Percentiles rank a stretch among this genome's conserved stretches.
Evolutionary conservation across 1,140 invertebrate genomes (phyloP).

Genomic region (Galleria mellonella): DNA sequence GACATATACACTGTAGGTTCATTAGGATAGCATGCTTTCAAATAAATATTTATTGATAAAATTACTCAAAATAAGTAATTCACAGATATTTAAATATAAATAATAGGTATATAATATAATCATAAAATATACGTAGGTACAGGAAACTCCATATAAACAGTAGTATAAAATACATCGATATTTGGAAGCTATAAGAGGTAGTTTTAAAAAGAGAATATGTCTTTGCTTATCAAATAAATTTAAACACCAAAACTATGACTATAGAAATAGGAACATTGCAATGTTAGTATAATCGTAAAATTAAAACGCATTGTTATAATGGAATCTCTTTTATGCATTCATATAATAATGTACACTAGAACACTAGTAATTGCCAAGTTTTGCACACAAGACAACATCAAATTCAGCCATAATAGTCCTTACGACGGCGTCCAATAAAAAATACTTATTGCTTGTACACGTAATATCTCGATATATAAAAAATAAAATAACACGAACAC

Average conservation of each 20-base stretch:
- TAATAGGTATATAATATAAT: neutral
- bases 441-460: conserved; percentile 71
- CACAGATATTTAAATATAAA: no score
- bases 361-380: conserved; percentile 51
- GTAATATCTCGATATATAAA: conserved; percentile 47
- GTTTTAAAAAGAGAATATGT: neutral
- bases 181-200: conserved; percentile 9
- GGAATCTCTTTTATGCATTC: no score
- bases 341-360: conserved; percentile 1
- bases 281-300: no score
- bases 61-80: no score
- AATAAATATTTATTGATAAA: no score
- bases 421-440: conserved; percentile 56
- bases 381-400: conserved; percentile 65
- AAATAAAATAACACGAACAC: no score
- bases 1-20: no score
- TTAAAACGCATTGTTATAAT: no score
- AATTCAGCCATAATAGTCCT: conserved; percentile 47
- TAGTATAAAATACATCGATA: neutral
- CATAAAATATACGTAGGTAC: neutral
- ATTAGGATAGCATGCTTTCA: no score
- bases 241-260: no score
- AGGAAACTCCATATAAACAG: neutral
- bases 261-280: no score
- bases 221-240: no score